These are phyloP conservation scores for Nineta flava DNA, from an alignment of 2,888 invertebrate species.

Conservation along the genomic window DNA sequence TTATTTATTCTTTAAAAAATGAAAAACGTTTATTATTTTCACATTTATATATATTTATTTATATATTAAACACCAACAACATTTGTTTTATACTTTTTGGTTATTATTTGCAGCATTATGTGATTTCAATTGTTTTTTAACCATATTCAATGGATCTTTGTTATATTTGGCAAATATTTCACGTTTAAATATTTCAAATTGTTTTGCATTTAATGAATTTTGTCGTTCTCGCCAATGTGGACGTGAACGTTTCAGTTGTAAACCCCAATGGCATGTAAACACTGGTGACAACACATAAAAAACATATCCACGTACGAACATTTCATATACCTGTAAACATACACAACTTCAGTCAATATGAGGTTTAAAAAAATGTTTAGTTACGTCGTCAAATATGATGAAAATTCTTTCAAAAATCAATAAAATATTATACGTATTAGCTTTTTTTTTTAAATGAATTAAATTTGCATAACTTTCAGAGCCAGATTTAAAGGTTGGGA, in stretches of 20 bases:
- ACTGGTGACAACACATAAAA: constrained; percentile 77
- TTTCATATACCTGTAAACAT: constrained; percentile 68
- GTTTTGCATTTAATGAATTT: constrained; percentile 64
- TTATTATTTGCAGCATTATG: neutral
- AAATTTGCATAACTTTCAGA: too few species aligned
- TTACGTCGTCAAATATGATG: too few species aligned
- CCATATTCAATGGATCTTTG: constrained; percentile 44
- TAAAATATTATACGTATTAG: neutral
- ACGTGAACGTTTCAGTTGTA: constrained; percentile 60
- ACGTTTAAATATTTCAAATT: constrained; percentile 68
- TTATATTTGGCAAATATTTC: constrained; percentile 66
- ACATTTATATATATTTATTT: too few species aligned
- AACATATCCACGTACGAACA: constrained; percentile 76
- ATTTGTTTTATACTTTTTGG: neutral
- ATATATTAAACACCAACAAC: too few species aligned
- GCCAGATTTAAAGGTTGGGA: too few species aligned
- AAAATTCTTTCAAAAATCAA: neutral
- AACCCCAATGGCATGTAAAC: constrained; percentile 81
- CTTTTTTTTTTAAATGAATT: too few species aligned
- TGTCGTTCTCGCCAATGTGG: constrained; percentile 80
- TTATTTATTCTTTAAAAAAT: too few species aligned
- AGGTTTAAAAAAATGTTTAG: neutral
- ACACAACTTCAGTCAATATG: neutral
- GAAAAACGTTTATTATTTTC: too few species aligned
- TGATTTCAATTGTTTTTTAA: constrained; percentile 9